Evolutionary conservation across 2,888 invertebrate genomes (phyloP), one percentile per base, ranked within the genome.

Genomic region (Sphaerophoria rueppellii): DNA sequence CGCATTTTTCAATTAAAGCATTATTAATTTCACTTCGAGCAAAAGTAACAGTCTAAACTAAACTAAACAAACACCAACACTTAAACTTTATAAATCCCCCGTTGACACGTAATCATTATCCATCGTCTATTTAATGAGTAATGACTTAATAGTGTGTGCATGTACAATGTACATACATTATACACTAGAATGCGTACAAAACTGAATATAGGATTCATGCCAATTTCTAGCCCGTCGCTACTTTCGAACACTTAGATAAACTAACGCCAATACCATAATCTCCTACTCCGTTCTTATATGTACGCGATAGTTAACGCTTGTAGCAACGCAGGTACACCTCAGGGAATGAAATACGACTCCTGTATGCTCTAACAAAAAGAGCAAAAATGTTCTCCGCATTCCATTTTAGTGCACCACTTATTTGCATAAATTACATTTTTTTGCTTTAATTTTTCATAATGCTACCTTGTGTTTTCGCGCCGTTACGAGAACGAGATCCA

Each of bases 51-150:
- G n/a, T 2, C 2, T 24, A 24, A 2, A 24, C 34, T 37, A 37
- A 67, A 48, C 16, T 24, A 5, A 37, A 58, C 24, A 61, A 74
- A 73, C 72, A 67, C 24, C 65, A 69, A 85, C 65, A 76, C 48
- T 73, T 85, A 69, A 46, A 55, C 40, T 81, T 85, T 85, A 81
- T 80, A 61, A 52, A 61, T 75, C 76, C 74, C 72, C 58, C 7
- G 76, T 57, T 85, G 85, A 73, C 48, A 81, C 73, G 76, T 77
- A 73, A 77, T 83, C 85, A 81, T 85, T 77, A 81, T 76, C 73
- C 48, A 73, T 77, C 77, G 63, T 52, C 70, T 77, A n/a, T n/a
- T n/a, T n/a, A n/a, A n/a, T n/a, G 85, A 85, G 77, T 85, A 81
- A 85, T 85, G 76, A 50, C 60, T 57, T 14, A 46, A 50, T 61